Evolutionary conservation across 2,797 vertebrate species (phyloP).

Genomic region (Nyctibius grandis): DNA sequence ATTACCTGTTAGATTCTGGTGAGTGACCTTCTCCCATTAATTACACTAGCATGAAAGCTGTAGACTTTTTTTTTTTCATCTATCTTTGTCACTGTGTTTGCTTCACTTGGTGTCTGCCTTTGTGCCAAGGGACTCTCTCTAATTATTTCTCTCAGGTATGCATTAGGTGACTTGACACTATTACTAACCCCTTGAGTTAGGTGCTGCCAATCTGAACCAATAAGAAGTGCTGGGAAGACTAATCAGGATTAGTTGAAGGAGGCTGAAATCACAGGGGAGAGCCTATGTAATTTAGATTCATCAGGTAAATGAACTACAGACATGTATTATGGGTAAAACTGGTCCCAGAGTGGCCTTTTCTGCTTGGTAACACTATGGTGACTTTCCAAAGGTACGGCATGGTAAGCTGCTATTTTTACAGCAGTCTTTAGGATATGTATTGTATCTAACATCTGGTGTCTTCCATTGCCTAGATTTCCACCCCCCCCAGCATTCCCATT

Average conservation of each 20-base stretch:
- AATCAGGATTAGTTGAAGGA: neutral
- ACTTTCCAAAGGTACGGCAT: neutral
- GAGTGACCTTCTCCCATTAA: neutral
- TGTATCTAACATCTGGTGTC: neutral
- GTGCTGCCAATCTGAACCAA: neutral
- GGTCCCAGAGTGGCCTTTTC: neutral
- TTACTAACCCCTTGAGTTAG: neutral
- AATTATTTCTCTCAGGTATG: neutral
- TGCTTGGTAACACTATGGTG: neutral
- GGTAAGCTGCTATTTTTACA: neutral
- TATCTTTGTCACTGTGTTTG: neutral
- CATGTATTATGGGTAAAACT: neutral
- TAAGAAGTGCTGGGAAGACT: neutral
- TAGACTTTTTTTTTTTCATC: neutral
- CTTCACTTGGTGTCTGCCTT: neutral
- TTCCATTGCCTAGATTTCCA: neutral
- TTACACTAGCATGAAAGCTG: neutral
- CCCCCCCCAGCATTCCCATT: neutral
- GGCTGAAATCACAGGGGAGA: neutral
- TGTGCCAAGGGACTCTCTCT: neutral
- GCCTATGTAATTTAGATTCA: neutral
- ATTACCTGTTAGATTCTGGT: neutral
- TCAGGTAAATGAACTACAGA: neutral
- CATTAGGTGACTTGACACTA: neutral
- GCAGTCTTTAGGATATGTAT: neutral